Percentiles rank a stretch among this genome's conserved stretches.
phyloP scores from a whole-genome alignment of 2,797 vertebrate genomes.

The Cynodonichthys magdalenae region DNA sequence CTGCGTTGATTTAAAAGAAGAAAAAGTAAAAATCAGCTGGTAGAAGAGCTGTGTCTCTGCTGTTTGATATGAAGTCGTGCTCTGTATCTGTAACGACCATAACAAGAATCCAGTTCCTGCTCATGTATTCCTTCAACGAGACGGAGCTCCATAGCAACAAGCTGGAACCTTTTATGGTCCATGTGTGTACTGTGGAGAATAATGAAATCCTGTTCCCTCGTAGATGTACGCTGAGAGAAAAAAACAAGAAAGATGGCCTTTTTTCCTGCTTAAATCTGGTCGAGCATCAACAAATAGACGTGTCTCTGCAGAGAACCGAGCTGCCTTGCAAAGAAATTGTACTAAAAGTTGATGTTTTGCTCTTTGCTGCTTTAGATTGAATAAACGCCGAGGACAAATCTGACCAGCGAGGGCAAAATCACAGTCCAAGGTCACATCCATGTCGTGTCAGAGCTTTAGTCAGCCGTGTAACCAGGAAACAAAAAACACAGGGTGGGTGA shows the following conservation, averaged over 20 bases:
- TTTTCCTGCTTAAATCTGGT: constrained; percentile 2
- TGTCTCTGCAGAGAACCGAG: neutral
- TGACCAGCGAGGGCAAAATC: constrained; percentile 20
- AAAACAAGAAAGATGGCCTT: constrained; percentile 6
- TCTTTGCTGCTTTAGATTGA: too few species aligned
- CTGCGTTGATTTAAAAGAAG: constrained; percentile 54
- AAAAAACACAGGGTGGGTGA: constrained; percentile 38
- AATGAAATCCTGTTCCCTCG: constrained; percentile 67
- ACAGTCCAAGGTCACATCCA: constrained; percentile 49
- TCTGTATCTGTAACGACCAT: constrained; percentile 67
- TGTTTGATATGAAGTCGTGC: constrained; percentile 47
- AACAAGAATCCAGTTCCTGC: constrained; percentile 64
- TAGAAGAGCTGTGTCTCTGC: constrained; percentile 38
- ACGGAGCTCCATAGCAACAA: constrained; percentile 77
- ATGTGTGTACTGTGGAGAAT: constrained; percentile 52
- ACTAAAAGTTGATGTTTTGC: neutral
- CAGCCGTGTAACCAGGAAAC: constrained; percentile 64
- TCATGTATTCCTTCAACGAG: constrained; percentile 65
- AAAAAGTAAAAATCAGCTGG: constrained; percentile 1
- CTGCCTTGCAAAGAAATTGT: neutral
- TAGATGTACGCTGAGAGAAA: constrained; percentile 21
- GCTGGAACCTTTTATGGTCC: constrained; percentile 64
- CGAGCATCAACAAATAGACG: neutral
- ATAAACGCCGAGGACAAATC: neutral
- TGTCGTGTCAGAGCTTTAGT: constrained; percentile 48